A percentile compares a stretch with the other conserved stretches of the same genome.
phyloP scores from a whole-genome alignment of 2,113 vertebrate genomes.

The Trinectes maculatus region DNA sequence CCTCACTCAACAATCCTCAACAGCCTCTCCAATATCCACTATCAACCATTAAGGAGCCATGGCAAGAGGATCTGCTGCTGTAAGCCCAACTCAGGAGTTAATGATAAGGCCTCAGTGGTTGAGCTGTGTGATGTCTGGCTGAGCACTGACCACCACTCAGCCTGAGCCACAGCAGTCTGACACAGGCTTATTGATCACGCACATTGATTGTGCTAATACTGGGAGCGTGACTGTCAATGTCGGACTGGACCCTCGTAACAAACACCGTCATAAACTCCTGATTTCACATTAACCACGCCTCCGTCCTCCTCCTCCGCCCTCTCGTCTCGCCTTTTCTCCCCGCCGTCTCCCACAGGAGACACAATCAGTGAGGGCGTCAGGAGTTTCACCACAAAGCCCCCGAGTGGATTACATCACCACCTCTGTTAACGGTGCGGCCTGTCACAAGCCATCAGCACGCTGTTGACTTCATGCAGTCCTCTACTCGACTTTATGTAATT shows the following conservation, averaged over 20 bases:
- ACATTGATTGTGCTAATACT: conserved; percentile 46
- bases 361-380: conserved; percentile 67
- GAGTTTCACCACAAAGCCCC: conserved; percentile 67
- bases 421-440: conserved; percentile 57
- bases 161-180: conserved; percentile 43
- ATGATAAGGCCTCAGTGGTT: conserved; percentile 36
- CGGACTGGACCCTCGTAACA: conserved; percentile 28
- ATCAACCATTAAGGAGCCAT: conserved; percentile 53
- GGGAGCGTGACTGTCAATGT: background rate
- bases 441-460: conserved; percentile 60
- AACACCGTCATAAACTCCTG: conserved; percentile 38
- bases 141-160: conserved; percentile 43
- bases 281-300: conserved; percentile 42
- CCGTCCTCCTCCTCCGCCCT: conserved; percentile 6
- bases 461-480: conserved; percentile 59
- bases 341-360: conserved; percentile 43
- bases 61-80: conserved; percentile 55
- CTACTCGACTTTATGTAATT: conserved; percentile 47
- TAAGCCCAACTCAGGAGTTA: conserved; percentile 50
- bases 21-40: conserved; percentile 67
- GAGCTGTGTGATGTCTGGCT: conserved; percentile 54
- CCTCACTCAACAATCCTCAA: conserved; percentile 70
- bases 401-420: conserved; percentile 72
- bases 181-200: conserved; percentile 70
- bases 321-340: conserved; percentile 15